A percentile compares a stretch with the other conserved stretches of the same genome.
Evolutionary conservation across 1,140 invertebrate species (phyloP).

Genomic region (Pantala flavescens): DNA sequence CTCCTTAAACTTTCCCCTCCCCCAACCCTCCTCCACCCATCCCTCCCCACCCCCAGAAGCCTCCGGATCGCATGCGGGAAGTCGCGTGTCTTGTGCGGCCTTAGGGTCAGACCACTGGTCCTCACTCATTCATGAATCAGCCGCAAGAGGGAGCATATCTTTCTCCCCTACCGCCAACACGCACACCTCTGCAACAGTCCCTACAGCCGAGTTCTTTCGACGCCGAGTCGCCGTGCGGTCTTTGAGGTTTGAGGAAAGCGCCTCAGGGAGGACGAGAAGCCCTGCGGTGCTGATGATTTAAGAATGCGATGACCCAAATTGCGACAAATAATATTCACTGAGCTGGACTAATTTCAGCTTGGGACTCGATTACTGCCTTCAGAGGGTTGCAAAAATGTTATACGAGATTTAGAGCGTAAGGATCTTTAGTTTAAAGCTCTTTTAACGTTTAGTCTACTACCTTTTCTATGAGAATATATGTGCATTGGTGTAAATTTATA

Average conservation of each 20-base stretch:
- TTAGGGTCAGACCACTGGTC: not conserved
- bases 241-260: not conserved
- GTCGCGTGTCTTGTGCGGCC: not conserved
- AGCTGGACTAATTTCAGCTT: too few species aligned
- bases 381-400: too few species aligned
- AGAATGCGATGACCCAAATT: too few species aligned
- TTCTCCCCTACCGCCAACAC: not conserved
- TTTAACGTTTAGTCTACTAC: too few species aligned
- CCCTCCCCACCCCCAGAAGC: not conserved
- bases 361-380: too few species aligned
- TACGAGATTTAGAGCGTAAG: too few species aligned
- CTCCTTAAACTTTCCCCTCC: not conserved
- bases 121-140: conserved; percentile 5
- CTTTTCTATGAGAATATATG: too few species aligned
- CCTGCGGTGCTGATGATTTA: too few species aligned
- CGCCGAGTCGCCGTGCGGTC: not conserved
- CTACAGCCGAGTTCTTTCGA: not conserved
- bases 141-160: not conserved
- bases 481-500: too few species aligned
- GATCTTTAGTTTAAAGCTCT: too few species aligned
- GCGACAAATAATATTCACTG: too few species aligned
- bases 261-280: too few species aligned
- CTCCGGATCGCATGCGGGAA: conserved; percentile 1
- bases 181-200: not conserved
- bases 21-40: not conserved